Conservation (phyloP, 1,140 invertebrate genomes). For the Odontomachus brunneus region DNA sequence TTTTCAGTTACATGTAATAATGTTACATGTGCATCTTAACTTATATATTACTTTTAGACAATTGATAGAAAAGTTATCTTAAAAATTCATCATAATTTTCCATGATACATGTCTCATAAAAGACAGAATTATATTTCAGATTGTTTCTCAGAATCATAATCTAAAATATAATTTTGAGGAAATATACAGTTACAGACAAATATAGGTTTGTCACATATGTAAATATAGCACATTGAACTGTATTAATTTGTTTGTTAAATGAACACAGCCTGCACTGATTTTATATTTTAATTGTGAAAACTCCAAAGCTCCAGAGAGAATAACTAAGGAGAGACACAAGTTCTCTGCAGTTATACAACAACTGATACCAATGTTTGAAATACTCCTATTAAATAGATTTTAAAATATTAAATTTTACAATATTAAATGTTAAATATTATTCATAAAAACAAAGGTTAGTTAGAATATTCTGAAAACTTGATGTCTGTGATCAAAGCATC, state of each 20-base stretch:
- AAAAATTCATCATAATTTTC: neutral
- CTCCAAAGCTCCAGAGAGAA: neutral
- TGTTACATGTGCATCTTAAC: too few species aligned
- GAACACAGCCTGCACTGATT: neutral
- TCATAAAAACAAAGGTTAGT: too few species aligned
- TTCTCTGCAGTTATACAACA: neutral
- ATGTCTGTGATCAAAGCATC: neutral
- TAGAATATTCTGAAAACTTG: too few species aligned
- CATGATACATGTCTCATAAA: neutral
- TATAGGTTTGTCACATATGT: neutral
- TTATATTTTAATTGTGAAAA: neutral
- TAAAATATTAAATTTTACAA: neutral
- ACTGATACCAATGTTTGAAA: constrained; percentile 1
- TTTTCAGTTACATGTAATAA: too few species aligned
- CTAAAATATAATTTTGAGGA: neutral
- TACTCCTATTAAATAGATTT: neutral
- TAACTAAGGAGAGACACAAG: constrained; percentile 2
- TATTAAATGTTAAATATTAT: too few species aligned
- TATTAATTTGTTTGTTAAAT: neutral
- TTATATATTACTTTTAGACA: too few species aligned
- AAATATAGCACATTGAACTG: neutral
- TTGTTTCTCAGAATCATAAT: too few species aligned
- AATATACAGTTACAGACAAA: too few species aligned
- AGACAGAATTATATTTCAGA: neutral
- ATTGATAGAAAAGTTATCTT: too few species aligned